Percentiles rank a stretch among this genome's conserved stretches.
These are phyloP conservation scores for Prunella strophiata DNA, from an alignment of 2,797 vertebrate genomes.

Conservation along the genomic window DNA sequence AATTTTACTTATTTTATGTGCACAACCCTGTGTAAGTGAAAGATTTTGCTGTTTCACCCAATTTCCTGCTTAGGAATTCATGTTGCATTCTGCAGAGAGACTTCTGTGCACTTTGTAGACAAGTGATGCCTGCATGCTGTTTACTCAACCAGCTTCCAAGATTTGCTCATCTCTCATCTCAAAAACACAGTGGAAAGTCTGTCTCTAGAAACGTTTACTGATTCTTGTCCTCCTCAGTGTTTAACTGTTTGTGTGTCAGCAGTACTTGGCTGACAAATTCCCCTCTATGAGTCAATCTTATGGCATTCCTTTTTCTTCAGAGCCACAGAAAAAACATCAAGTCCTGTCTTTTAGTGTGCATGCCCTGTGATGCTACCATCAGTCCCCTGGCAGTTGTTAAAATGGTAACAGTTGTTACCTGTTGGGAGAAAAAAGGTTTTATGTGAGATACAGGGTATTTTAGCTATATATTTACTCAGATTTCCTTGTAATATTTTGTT, in stretches of 20 bases:
- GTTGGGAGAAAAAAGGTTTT: neutral
- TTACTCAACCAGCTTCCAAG: neutral
- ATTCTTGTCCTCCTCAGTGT: neutral
- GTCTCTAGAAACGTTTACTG: neutral
- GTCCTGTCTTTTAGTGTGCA: neutral
- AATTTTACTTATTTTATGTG: neutral
- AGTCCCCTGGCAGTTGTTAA: neutral
- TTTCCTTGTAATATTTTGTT: neutral
- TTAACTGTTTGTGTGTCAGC: neutral
- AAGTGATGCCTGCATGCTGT: neutral
- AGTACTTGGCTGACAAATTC: neutral
- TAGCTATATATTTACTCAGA: neutral
- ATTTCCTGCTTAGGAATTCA: neutral
- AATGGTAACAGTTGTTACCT: neutral
- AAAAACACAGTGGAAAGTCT: neutral
- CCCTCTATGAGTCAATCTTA: neutral
- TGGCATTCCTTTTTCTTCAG: neutral
- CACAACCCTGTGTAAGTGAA: neutral
- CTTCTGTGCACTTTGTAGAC: neutral
- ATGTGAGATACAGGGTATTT: neutral
- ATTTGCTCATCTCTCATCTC: neutral
- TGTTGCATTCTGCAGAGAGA: neutral
- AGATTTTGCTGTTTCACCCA: neutral
- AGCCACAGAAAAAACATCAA: neutral
- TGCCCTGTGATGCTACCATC: neutral